Conservation (phyloP, 2,888 invertebrate genomes). For the Tetragnatha montana region DNA sequence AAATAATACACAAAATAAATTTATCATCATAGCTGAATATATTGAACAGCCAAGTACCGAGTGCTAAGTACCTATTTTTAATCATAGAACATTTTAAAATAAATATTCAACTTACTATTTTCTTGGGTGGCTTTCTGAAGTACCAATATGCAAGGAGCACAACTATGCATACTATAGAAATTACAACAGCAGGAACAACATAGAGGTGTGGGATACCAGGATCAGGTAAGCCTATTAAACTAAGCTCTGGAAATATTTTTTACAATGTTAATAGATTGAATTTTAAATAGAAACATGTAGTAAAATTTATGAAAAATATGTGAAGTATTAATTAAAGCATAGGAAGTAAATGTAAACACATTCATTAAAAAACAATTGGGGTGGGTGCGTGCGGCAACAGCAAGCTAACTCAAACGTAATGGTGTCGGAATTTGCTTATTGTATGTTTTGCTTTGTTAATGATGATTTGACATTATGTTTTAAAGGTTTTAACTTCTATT, state of each 20-base stretch:
- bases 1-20: too few relatives aligned
- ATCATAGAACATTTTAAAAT: neutral
- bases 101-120: conserved; percentile 4
- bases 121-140: conserved; percentile 1
- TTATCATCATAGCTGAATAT: too few relatives aligned
- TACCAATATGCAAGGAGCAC: neutral
- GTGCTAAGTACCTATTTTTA: neutral
- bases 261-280: neutral
- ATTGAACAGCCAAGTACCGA: too few relatives aligned
- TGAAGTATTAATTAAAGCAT: too few relatives aligned
- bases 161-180: neutral
- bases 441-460: too few relatives aligned
- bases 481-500: too few relatives aligned
- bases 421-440: too few relatives aligned
- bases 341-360: too few relatives aligned
- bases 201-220: conserved; percentile 15
- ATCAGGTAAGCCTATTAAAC: neutral
- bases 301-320: neutral
- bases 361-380: too few relatives aligned
- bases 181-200: conserved; percentile 18
- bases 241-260: neutral
- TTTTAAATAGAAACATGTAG: neutral
- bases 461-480: too few relatives aligned
- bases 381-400: too few relatives aligned
- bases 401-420: too few relatives aligned